A percentile compares a stretch with the other conserved stretches of the same genome.
Conservation (phyloP, 2,797 vertebrate species). For the Xiphophorus birchmanni region DNA sequence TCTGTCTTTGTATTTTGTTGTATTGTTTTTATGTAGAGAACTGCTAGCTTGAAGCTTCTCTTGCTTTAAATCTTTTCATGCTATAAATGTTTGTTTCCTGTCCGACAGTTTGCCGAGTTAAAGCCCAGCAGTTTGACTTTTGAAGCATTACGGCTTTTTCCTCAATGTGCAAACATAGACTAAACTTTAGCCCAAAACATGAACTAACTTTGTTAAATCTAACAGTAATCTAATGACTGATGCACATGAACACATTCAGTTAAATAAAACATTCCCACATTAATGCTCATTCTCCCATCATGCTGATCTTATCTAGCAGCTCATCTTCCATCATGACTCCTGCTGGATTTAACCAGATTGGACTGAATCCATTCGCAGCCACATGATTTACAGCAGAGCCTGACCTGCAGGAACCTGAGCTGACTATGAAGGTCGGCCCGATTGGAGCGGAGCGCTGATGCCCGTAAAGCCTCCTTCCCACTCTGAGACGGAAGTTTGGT, state of each 20-base stretch:
- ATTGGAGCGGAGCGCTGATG: conserved; percentile 11
- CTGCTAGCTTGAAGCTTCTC: no score
- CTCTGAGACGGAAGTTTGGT: conserved; percentile 19
- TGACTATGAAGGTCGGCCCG: conserved; percentile 55
- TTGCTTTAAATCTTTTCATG: no score
- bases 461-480: conserved; percentile 2
- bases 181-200: no score
- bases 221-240: neutral
- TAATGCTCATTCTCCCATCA: neutral
- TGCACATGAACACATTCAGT: neutral
- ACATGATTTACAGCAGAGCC: conserved; percentile 14
- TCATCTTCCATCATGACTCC: neutral
- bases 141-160: no score
- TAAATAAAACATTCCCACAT: neutral
- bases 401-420: conserved; percentile 41
- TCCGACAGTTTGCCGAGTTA: no score
- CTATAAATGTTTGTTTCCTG: no score
- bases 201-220: neutral
- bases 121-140: no score
- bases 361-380: neutral
- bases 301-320: neutral
- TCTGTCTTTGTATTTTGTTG: no score
- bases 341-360: neutral
- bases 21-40: no score
- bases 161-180: no score